These are phyloP conservation scores for Ceratotherium simum DNA, from an alignment of 2,113 vertebrate genomes.

Conservation along the genomic window DNA sequence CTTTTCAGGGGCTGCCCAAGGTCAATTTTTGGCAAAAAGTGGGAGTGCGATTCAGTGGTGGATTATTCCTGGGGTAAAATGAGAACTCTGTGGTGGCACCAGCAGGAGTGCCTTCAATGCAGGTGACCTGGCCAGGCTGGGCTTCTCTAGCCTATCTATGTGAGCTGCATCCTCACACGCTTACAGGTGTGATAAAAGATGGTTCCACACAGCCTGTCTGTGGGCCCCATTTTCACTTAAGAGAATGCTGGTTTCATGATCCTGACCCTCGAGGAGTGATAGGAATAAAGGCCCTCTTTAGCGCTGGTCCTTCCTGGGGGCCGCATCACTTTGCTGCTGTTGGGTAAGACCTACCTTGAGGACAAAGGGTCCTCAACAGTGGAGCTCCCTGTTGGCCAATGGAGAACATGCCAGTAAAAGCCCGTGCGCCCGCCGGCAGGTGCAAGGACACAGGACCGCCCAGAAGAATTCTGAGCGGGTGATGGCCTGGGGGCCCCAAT, in stretches of 20 bases:
- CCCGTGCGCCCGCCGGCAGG: neutral
- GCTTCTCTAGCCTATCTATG: neutral
- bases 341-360: neutral
- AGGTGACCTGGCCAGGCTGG: neutral
- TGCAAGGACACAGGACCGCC: neutral
- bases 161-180: neutral
- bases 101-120: neutral
- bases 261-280: neutral
- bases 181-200: neutral
- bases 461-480: neutral
- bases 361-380: conserved; percentile 4
- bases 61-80: neutral
- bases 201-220: fast-evolving
- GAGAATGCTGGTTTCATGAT: fast-evolving
- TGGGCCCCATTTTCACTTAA: neutral
- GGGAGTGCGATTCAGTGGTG: neutral
- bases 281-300: neutral
- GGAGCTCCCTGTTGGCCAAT: neutral
- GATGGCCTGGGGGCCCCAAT: neutral
- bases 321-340: neutral
- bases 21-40: neutral
- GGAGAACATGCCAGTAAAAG: neutral
- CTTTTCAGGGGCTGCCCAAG: neutral
- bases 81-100: neutral
- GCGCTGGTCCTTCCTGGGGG: neutral